Conservation (phyloP, 2,888 invertebrate genomes). For the Heteropelma amictum region DNA sequence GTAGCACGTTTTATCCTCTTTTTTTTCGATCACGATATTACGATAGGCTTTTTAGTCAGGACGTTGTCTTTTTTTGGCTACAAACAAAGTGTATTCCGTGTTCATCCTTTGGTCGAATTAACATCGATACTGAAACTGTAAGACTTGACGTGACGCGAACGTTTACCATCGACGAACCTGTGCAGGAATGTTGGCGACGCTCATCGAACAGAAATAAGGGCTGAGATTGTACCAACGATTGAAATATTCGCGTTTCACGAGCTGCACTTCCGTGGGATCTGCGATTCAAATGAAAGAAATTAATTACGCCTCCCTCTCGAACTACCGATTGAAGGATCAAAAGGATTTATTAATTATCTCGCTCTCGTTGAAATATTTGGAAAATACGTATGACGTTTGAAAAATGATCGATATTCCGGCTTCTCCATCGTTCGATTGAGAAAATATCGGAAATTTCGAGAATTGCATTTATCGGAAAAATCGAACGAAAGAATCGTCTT, state of each 20-base stretch:
- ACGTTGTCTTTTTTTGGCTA: too few relatives aligned
- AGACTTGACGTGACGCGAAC: slow-evolving; percentile 36
- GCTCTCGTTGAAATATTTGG: not conserved
- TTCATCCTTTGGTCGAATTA: too few relatives aligned
- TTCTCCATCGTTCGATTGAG: too few relatives aligned
- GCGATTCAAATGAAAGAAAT: slow-evolving; percentile 67
- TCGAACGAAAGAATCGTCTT: too few relatives aligned
- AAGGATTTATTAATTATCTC: not conserved
- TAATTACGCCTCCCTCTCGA: not conserved
- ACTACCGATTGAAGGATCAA: not conserved
- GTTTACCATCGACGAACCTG: slow-evolving; percentile 79
- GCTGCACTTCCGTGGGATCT: slow-evolving; percentile 89
- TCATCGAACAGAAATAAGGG: slow-evolving; percentile 88
- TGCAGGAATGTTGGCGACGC: slow-evolving; percentile 85
- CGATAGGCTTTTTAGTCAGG: too few relatives aligned
- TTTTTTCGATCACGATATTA: too few relatives aligned
- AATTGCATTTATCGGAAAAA: too few relatives aligned
- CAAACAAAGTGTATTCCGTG: too few relatives aligned
- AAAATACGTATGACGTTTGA: not conserved
- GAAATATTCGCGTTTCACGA: slow-evolving; percentile 89
- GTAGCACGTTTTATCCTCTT: not conserved
- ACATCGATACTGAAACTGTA: slow-evolving; percentile 20
- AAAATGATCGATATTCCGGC: too few relatives aligned
- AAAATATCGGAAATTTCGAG: too few relatives aligned
- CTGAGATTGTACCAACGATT: slow-evolving; percentile 91